Percentiles rank a stretch among this genome's conserved stretches.
Conservation (phyloP, 1,140 invertebrate genomes). For the Anastatus disparis region DNA sequence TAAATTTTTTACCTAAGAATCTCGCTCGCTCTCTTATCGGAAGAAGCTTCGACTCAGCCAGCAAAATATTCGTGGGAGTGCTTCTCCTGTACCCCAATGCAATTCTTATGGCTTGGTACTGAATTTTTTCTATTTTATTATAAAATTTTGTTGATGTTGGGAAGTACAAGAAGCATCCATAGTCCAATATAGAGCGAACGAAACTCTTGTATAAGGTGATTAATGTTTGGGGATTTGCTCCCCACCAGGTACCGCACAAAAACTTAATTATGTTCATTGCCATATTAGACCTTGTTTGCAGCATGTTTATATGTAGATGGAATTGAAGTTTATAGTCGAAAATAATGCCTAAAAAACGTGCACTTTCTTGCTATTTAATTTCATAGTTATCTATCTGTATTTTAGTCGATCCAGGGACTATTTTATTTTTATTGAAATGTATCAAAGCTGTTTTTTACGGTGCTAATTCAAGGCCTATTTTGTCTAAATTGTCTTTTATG, state of each 20-base stretch:
- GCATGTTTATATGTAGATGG: not conserved
- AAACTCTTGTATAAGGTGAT: not conserved
- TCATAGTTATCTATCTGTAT: too few species aligned
- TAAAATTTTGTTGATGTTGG: not conserved
- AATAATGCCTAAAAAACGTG: not conserved
- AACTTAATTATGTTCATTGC: slow-evolving; percentile 29
- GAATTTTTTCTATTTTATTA: slow-evolving; percentile 22
- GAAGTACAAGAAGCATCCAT: slow-evolving; percentile 5
- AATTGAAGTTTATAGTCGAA: slow-evolving; percentile 14
- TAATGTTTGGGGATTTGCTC: not conserved
- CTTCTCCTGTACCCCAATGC: slow-evolving; percentile 7
- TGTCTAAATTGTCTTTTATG: too few species aligned
- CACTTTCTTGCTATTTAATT: too few species aligned
- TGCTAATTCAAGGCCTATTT: too few species aligned
- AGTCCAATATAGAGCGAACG: not conserved
- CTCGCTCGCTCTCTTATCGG: too few species aligned
- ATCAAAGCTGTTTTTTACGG: too few species aligned
- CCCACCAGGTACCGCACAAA: not conserved
- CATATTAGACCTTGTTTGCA: not conserved
- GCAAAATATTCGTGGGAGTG: slow-evolving; percentile 13
- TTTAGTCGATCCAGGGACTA: too few species aligned
- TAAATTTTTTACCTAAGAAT: not conserved
- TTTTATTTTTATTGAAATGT: too few species aligned
- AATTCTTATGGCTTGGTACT: slow-evolving; percentile 3
- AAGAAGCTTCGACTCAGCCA: slow-evolving; percentile 1